These are phyloP conservation scores for Parnassius smintheus DNA, from an alignment of 2,888 invertebrate genomes.

Conservation along the genomic window DNA sequence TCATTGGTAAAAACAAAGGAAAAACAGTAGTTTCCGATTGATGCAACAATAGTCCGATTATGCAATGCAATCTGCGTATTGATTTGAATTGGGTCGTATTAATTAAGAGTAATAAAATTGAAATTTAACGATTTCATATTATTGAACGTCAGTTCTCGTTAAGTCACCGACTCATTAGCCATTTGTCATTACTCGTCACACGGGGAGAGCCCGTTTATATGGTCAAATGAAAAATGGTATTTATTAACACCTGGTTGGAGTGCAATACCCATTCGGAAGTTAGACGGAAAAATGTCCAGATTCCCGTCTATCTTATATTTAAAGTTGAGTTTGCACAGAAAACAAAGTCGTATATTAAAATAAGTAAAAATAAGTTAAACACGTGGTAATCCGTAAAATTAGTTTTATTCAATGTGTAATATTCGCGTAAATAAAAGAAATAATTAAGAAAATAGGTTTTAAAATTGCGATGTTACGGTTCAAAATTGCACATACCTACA, in stretches of 20 bases:
- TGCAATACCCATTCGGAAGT: slow-evolving; percentile 5
- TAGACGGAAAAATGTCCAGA: slow-evolving; percentile 8
- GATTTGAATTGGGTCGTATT: not conserved
- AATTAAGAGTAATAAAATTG: slow-evolving; percentile 15
- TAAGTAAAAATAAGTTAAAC: too few relatives aligned
- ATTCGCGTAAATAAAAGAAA: too few relatives aligned
- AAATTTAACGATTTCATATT: slow-evolving; percentile 9
- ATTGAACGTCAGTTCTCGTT: slow-evolving; percentile 1
- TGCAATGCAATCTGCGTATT: too few relatives aligned
- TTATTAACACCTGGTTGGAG: slow-evolving; percentile 1
- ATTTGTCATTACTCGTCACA: slow-evolving; percentile 4
- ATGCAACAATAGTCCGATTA: too few relatives aligned
- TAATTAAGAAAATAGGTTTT: not conserved
- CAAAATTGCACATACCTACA: slow-evolving; percentile 10
- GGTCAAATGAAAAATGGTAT: not conserved
- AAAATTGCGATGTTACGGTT: not conserved
- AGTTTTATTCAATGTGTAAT: too few relatives aligned
- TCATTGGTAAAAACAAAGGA: too few relatives aligned
- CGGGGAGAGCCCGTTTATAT: slow-evolving; percentile 18
- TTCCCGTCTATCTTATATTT: slow-evolving; percentile 1
- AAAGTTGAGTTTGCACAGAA: not conserved
- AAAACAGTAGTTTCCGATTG: too few relatives aligned
- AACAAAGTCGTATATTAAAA: not conserved
- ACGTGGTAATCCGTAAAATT: too few relatives aligned
- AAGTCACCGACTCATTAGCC: slow-evolving; percentile 7